Percentiles rank a stretch among this genome's conserved stretches.
Conservation (phyloP, 2,113 vertebrate species). For the Cercopithecus mona region DNA sequence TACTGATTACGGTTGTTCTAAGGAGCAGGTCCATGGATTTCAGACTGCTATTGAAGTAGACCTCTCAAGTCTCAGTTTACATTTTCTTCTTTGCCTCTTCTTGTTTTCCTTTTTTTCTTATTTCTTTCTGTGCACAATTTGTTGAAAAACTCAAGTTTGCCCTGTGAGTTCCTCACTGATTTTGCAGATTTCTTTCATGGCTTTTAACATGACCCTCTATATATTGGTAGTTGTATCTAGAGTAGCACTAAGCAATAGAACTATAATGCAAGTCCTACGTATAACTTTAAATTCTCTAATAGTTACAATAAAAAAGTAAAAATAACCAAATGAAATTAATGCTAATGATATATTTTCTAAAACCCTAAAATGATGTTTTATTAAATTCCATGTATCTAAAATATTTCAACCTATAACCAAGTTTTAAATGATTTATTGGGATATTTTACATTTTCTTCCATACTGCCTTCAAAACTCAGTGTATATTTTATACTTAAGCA, state of each 20-base stretch:
- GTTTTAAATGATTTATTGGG: background rate
- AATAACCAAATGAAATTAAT: background rate
- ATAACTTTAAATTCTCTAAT: background rate
- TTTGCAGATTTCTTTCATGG: background rate
- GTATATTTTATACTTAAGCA: background rate
- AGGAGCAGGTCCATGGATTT: background rate
- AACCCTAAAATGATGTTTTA: background rate
- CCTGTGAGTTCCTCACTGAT: background rate
- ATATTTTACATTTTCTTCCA: background rate
- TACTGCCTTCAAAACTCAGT: background rate
- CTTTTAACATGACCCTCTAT: background rate
- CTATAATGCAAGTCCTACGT: background rate
- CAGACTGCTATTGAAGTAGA: background rate
- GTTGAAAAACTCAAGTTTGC: background rate
- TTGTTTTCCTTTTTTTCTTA: background rate
- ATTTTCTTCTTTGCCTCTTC: background rate
- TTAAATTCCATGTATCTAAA: background rate
- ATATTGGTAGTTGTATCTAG: background rate
- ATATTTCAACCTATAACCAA: background rate
- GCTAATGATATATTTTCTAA: background rate
- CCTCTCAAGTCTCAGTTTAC: background rate
- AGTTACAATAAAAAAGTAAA: background rate
- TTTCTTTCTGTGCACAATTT: background rate
- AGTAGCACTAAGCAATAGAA: background rate
- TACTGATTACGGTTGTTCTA: background rate